A percentile compares a stretch with the other conserved stretches of the same genome.
Evolutionary conservation across 2,888 invertebrate species (phyloP).

Genomic region (Chironomus tentans): DNA sequence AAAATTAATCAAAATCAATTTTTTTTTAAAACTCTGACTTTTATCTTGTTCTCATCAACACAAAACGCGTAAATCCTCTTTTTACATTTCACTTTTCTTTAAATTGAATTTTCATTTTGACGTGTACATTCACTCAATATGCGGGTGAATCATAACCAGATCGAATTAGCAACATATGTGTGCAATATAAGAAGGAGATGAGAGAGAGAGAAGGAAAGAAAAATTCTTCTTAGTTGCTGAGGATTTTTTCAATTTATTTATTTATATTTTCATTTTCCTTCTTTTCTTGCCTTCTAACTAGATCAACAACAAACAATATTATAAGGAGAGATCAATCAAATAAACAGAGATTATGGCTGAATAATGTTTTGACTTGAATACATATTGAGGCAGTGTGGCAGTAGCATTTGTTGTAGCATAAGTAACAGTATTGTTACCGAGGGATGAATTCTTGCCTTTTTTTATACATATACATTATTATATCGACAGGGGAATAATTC

Average conservation of each 20-base stretch:
- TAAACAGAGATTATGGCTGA: conserved; percentile 6
- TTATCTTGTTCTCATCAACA: too few species aligned
- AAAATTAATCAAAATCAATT: too few species aligned
- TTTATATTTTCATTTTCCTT: neutral
- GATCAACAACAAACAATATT: neutral
- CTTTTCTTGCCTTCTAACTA: neutral
- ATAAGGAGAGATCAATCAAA: conserved; percentile 1
- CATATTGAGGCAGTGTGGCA: neutral
- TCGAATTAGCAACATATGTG: conserved; percentile 6
- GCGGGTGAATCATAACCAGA: neutral
- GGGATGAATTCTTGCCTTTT: neutral
- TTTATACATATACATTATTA: neutral
- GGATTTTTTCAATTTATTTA: too few species aligned
- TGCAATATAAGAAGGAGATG: neutral
- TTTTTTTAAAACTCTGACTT: too few species aligned
- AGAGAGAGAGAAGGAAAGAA: too few species aligned
- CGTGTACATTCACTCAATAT: neutral
- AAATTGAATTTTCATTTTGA: neutral
- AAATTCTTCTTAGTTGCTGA: too few species aligned
- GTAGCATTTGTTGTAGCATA: neutral
- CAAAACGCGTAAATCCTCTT: too few species aligned
- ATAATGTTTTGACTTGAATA: neutral
- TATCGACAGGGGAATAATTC: neutral
- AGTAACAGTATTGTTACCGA: neutral
- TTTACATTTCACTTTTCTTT: neutral